Base-by-base conservation (phyloP, 2,113 vertebrate genomes). In the Garra rufa region DNA sequence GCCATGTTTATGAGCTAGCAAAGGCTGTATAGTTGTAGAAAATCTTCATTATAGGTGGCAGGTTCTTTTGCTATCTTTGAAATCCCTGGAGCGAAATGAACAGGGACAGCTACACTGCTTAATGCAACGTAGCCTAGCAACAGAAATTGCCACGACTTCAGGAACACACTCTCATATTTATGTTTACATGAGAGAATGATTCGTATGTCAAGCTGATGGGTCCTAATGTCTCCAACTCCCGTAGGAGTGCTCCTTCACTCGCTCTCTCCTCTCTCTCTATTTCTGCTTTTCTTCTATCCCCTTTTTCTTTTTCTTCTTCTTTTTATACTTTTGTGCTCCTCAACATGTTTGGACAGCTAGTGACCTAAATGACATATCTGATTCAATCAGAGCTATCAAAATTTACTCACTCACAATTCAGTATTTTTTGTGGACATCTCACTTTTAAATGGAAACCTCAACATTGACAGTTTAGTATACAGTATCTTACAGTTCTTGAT, bases 101-200 rank as follows among this genome's bases (percentile, higher is more conserved):
- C 92, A 93, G 93, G 93, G 93, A 94, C 92, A 93, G 91, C 91
- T 90, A 93, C 93, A 94, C 92, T 91, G 91, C 92, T 91, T 93
- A 94, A 94, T 94, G 93, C 93, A 93, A 94, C 92, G 93, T 94
- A 95, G 92, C 94, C 93, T 95, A 94, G 94, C 93, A 95, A 95
- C 93, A 93, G 93, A 93, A 93, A 95, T 92, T 90, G 85, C 91
- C 91, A 92, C 90, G 92, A 91, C 86, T 88, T 90, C 92, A 91
- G 91, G 92, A 93, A 94, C 92, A 93, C 93, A 93, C 92, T 92
- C 92, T 93, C 92, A 94, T 94, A 95, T 94, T 95, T 95, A 94
- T 95, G 93, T 95, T 95, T 95, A 94, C 93, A 95, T 94, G 92
- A 93, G 91, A 94, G 92, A 94, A 95, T 92, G 92, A 94, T 93